Percentiles rank a stretch among this genome's conserved stretches.
These are phyloP conservation scores for Anarrhichthys ocellatus DNA, from an alignment of 2,113 vertebrate species.

Conservation along the genomic window DNA sequence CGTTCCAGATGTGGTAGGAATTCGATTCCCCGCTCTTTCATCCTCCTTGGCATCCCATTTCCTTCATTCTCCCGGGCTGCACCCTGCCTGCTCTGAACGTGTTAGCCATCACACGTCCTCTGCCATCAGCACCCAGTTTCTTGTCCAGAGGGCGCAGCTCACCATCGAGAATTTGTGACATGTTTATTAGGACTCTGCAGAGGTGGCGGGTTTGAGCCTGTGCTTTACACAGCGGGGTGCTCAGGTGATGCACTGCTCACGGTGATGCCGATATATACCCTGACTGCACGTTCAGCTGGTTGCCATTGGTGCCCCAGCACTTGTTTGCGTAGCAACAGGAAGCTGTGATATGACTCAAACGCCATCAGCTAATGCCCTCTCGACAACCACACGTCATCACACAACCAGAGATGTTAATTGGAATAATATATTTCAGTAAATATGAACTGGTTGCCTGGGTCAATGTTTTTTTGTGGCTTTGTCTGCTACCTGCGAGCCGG, in stretches of 20 bases:
- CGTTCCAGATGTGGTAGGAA: constrained; percentile 59
- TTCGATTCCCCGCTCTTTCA: constrained; percentile 14
- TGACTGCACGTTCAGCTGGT: constrained; percentile 20
- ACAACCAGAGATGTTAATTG: background rate
- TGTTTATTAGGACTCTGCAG: constrained; percentile 6
- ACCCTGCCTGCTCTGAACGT: constrained; percentile 8
- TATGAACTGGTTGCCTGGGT: constrained; percentile 11
- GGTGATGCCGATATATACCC: constrained; percentile 10
- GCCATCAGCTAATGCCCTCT: constrained; percentile 30
- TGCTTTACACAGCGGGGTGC: constrained; percentile 34
- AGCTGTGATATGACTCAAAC: constrained; percentile 24
- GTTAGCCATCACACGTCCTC: constrained; percentile 20
- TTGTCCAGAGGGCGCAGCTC: constrained; percentile 2
- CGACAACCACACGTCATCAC: constrained; percentile 4
- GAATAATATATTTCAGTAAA: constrained; percentile 14
- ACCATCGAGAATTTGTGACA: background rate
- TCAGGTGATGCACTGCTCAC: constrained; percentile 9
- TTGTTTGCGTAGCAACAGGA: constrained; percentile 15
- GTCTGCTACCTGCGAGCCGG: constrained; percentile 18
- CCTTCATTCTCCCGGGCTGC: background rate
- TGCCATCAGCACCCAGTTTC: constrained; percentile 29
- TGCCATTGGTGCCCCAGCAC: constrained; percentile 10
- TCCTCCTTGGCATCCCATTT: constrained; percentile 34
- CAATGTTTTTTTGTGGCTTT: constrained; percentile 8
- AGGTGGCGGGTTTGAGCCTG: background rate